Evolutionary conservation across 1,140 invertebrate species (phyloP), one percentile per base, ranked within the genome.

Genomic region (Lepidotrigona ventralis): DNA sequence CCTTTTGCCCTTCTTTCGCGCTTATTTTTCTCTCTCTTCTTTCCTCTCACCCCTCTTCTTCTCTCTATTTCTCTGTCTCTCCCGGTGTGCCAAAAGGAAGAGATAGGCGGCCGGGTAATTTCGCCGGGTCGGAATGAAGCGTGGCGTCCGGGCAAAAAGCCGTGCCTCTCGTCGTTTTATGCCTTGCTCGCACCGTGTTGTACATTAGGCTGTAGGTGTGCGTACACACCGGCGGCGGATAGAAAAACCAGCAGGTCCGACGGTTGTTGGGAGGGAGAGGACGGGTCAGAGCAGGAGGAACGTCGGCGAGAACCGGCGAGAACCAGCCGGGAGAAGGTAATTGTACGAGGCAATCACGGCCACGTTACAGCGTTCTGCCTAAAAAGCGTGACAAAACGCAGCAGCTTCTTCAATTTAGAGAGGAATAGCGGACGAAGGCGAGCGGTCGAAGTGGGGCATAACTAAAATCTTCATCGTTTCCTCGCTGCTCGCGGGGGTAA

Each of bases 311-410:
- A 23, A 4, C 17, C 64, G 19, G 56, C 15, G 15, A 54, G 33
- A 23, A 4, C 12, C 58, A 21, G 33, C 33, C 17, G 33, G n/a
- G 33, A 78, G 85, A 83, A 87, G 89, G 89, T 90, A 90, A 90
- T 90, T 90, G 89, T 90, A 90, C 89, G 85, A 90, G 89, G 89
- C 87, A 90, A 90, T 90, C 89, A 90, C 83, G 85, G 74, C 83
- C 89, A 80, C 89, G 89, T 90, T 90, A 90, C 85, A 83, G 83
- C 88, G 89, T 87, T 90, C 87, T 86, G 81, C 83, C 85, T 90
- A 90, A 90, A 90, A 90, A 90, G 83, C 90, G 88, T 90, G 88
- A 89, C 87, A 90, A 89, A 90, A 90, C 76, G 89, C 77, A 21
- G 85, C 82, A 53, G 87, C 87, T 88, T 72, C 82, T 85, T 81